These are phyloP conservation scores for Caenorhabditis remanei DNA, from an alignment of 1,140 invertebrate species.

Conservation along the genomic window DNA sequence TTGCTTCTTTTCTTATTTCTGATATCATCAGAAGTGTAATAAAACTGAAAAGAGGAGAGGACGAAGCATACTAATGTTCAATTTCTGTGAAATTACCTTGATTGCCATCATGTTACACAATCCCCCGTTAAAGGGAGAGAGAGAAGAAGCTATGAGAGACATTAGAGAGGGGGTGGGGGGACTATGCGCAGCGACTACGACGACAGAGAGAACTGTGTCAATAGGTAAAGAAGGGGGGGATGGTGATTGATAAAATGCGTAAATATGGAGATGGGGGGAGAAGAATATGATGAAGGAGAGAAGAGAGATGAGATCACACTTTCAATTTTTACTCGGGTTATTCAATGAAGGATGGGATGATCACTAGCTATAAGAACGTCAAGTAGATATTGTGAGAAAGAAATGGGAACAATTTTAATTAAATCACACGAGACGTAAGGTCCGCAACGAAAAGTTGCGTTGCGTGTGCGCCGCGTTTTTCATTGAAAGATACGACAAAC, in stretches of 20 bases:
- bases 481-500: too few relatives aligned
- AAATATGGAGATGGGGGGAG: neutral
- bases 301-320: neutral
- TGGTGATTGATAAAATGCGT: neutral
- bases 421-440: too few relatives aligned
- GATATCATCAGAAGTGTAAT: neutral
- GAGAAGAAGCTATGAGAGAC: neutral
- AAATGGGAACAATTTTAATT: too few relatives aligned
- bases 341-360: too few relatives aligned
- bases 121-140: neutral
- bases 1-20: neutral
- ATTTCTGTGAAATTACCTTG: conserved; percentile 22
- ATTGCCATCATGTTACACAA: conserved; percentile 27
- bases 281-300: neutral
- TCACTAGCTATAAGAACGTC: too few relatives aligned
- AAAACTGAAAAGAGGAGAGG: neutral
- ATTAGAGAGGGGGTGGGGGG: too few relatives aligned
- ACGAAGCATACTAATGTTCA: conserved; percentile 1
- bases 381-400: too few relatives aligned
- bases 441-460: too few relatives aligned
- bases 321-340: neutral
- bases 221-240: neutral
- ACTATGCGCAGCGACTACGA: neutral
- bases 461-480: too few relatives aligned
- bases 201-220: conserved; percentile 7